These are phyloP conservation scores for Formicarius rufipectus DNA, from an alignment of 2,113 vertebrate species.

Conservation along the genomic window DNA sequence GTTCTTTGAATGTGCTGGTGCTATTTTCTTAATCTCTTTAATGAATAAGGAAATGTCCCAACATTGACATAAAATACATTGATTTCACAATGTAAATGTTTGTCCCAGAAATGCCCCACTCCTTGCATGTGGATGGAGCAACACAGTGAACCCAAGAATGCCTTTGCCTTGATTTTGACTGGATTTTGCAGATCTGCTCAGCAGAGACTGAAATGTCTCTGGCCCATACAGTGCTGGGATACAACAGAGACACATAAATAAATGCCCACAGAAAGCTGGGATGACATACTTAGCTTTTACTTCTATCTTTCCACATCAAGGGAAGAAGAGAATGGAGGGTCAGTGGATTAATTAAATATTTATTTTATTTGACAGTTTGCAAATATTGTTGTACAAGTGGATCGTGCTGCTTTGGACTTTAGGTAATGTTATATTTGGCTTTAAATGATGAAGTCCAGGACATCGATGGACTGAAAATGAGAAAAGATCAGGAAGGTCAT, in stretches of 20 bases:
- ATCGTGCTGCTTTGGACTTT: neutral
- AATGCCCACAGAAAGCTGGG: conserved; percentile 17
- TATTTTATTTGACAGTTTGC: conserved; percentile 58
- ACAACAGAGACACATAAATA: conserved; percentile 22
- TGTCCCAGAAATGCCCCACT: neutral
- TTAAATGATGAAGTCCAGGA: conserved; percentile 63
- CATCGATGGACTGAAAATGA: conserved; percentile 55
- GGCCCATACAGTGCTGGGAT: neutral
- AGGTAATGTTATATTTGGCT: conserved; percentile 6
- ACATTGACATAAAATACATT: neutral
- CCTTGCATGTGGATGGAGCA: neutral
- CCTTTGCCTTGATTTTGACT: neutral
- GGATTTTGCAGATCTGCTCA: conserved; percentile 5
- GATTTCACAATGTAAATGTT: neutral
- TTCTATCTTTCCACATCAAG: conserved; percentile 49
- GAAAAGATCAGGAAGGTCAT: conserved; percentile 48
- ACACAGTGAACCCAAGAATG: neutral
- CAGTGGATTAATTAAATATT: conserved; percentile 61
- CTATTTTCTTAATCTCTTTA: neutral
- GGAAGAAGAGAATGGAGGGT: conserved; percentile 43
- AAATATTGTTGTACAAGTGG: neutral
- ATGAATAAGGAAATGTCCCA: neutral
- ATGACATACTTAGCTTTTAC: neutral
- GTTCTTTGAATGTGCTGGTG: accelerated
- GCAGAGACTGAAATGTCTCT: conserved; percentile 1